These are phyloP conservation scores for Callionymus lyra DNA, from an alignment of 2,113 vertebrate genomes.

Conservation along the genomic window DNA sequence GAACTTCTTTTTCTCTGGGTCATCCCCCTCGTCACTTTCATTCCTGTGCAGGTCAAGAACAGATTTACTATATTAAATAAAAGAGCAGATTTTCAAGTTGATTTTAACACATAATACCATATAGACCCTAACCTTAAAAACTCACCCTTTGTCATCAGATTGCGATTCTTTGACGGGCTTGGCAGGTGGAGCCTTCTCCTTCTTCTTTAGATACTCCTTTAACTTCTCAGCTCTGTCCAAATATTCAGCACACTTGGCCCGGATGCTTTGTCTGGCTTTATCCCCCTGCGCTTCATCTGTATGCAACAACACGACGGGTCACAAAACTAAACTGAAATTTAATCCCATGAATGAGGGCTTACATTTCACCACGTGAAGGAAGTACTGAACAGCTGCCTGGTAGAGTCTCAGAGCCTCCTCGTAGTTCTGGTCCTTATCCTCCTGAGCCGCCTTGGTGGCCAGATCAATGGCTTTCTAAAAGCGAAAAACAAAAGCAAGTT, in stretches of 20 bases:
- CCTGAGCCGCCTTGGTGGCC: constrained; percentile 87
- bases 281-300: constrained; percentile 92
- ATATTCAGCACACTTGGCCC: constrained; percentile 85
- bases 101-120: constrained; percentile 3
- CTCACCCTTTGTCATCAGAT: constrained; percentile 90
- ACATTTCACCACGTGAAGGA: constrained; percentile 96
- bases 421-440: constrained; percentile 93
- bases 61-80: too few species aligned
- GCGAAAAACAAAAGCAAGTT: neutral
- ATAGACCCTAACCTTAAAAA: constrained; percentile 26
- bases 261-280: constrained; percentile 89
- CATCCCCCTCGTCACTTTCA: constrained; percentile 91
- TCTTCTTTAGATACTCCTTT: constrained; percentile 91
- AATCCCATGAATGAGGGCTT: constrained; percentile 40
- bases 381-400: constrained; percentile 89
- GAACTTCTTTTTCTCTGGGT: constrained; percentile 95
- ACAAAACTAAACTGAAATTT: neutral
- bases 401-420: constrained; percentile 89
- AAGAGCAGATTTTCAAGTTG: constrained; percentile 3
- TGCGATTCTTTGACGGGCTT: constrained; percentile 89
- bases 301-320: neutral
- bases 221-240: constrained; percentile 92
- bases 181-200: constrained; percentile 71
- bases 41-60: constrained; percentile 67
- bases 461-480: constrained; percentile 94